A percentile compares a stretch with the other conserved stretches of the same genome.
phyloP scores from a whole-genome alignment of 2,797 vertebrate genomes.

The Varecia variegata region DNA sequence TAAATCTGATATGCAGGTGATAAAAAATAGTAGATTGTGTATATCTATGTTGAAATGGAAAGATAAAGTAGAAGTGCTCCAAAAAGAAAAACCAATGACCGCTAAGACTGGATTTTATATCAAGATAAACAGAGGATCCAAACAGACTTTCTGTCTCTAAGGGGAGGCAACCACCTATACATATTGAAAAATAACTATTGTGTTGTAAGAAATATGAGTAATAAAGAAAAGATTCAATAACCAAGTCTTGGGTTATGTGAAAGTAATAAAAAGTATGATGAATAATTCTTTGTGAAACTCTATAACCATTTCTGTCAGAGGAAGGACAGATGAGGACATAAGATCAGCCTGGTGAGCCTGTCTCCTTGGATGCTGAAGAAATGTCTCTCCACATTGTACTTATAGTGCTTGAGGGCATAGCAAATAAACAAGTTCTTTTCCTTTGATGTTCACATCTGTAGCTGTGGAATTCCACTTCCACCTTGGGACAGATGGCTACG shows the following conservation, averaged over 20 bases:
- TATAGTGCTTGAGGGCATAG: neutral
- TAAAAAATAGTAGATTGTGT: neutral
- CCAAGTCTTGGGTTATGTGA: neutral
- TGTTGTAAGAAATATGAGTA: neutral
- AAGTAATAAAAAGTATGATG: constrained; percentile 11
- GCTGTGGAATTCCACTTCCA: neutral
- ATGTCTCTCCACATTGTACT: neutral
- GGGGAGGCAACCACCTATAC: neutral
- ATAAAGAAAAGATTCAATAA: constrained; percentile 10
- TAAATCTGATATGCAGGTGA: neutral
- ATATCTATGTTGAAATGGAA: neutral
- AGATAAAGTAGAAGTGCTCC: neutral
- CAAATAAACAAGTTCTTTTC: neutral
- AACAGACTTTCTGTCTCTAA: neutral
- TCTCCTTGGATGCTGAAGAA: neutral
- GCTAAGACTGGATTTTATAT: neutral
- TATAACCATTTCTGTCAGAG: neutral
- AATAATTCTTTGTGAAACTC: constrained; percentile 48
- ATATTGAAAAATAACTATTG: neutral
- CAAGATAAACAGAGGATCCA: neutral
- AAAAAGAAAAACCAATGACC: neutral
- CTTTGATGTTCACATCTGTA: constrained; percentile 32
- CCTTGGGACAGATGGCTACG: neutral
- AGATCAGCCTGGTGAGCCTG: neutral
- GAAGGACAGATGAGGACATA: neutral